These are phyloP conservation scores for Sula dactylatra DNA, from an alignment of 2,113 vertebrate genomes.

Conservation along the genomic window DNA sequence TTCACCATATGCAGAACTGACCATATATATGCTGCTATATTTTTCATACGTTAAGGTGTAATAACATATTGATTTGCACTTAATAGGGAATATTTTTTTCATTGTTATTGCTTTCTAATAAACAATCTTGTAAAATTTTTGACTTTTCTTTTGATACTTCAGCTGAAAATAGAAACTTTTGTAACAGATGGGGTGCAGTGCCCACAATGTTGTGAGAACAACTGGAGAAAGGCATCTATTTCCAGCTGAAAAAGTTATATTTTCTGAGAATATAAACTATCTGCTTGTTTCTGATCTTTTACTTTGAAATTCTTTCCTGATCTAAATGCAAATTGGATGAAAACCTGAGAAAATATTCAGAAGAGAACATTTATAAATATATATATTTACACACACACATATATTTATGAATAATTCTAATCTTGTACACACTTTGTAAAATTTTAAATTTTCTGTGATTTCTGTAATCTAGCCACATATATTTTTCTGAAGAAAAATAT, in stretches of 20 bases:
- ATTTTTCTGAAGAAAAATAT: neutral
- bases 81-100: neutral
- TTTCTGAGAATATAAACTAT: neutral
- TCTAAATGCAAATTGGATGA: neutral
- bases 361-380: neutral
- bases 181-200: neutral
- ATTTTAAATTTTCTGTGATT: neutral
- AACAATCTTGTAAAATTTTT: neutral
- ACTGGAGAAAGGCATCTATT: neutral
- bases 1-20: neutral
- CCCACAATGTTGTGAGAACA: neutral
- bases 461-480: neutral
- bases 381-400: neutral
- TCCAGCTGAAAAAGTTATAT: neutral
- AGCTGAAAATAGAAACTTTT: neutral
- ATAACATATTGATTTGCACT: neutral
- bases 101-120: neutral
- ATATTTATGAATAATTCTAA: neutral
- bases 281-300: neutral
- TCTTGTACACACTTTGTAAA: neutral
- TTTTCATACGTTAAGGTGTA: neutral
- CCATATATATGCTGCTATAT: neutral
- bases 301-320: neutral
- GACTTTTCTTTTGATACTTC: neutral
- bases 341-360: neutral